Percentiles rank a stretch among this genome's conserved stretches.
Evolutionary conservation across 2,797 vertebrate genomes (phyloP).

Genomic region (Amblyopsis hoosieri): DNA sequence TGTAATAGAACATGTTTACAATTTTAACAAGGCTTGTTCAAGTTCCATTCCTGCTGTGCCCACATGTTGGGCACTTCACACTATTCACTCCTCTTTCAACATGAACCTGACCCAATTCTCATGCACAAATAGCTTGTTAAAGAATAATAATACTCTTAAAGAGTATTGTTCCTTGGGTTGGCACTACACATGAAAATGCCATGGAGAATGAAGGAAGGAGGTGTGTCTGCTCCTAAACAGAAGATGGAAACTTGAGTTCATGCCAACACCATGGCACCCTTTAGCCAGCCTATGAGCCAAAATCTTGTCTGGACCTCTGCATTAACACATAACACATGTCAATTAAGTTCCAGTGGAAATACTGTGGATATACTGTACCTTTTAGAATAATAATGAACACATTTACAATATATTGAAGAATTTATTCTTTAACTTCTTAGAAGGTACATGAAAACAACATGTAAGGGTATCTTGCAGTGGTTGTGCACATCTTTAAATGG

Average conservation of each 20-base stretch:
- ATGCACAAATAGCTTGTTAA: slow-evolving; percentile 38
- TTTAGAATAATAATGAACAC: neutral
- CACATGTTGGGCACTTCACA: slow-evolving; percentile 8
- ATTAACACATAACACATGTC: too few relatives aligned
- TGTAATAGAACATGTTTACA: neutral
- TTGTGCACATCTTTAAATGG: slow-evolving; percentile 21
- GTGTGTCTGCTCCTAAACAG: slow-evolving; percentile 40
- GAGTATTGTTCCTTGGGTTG: slow-evolving; percentile 33
- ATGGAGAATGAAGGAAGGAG: slow-evolving; percentile 39
- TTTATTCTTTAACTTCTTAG: slow-evolving; percentile 60
- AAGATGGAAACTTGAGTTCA: slow-evolving; percentile 17
- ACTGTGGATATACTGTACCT: too few relatives aligned
- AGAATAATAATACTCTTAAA: too few relatives aligned
- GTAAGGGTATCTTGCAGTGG: slow-evolving; percentile 9
- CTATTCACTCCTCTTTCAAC: slow-evolving; percentile 22
- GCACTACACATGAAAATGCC: slow-evolving; percentile 36
- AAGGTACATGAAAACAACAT: slow-evolving; percentile 58
- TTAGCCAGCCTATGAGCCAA: slow-evolving; percentile 31
- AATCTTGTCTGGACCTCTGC: slow-evolving; percentile 9
- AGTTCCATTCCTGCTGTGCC: slow-evolving; percentile 1
- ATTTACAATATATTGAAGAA: slow-evolving; percentile 30
- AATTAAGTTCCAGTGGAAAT: slow-evolving; percentile 12
- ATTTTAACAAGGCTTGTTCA: neutral
- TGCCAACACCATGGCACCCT: slow-evolving; percentile 33
- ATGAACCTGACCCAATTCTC: slow-evolving; percentile 60